Base-by-base conservation (phyloP, 1,140 invertebrate species). In the Hormaphis cornu region DNA sequence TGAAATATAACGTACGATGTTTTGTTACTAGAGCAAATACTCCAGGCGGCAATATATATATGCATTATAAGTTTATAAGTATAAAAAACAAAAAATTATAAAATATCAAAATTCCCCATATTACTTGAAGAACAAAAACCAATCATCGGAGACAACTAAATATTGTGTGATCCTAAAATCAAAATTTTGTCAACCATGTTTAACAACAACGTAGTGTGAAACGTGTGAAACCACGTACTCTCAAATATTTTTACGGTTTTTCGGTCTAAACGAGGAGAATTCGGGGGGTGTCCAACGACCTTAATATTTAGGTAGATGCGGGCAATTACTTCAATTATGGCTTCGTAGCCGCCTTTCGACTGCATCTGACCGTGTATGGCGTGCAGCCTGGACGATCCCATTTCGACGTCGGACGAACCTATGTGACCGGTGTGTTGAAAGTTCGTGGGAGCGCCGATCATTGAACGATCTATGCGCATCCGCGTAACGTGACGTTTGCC, bases 341-440 rank as follows among this genome's bases (percentile, higher is more conserved):
- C 84, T 74, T 92, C 89, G 76, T 91, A 91, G 70, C 89, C 89
- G 44, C 90, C 89, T 81, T 93, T 93, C 76, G 88, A 89, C 76
- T 90, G 87, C 89, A 93, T 91, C 77, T 92, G 89, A 61, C 85
- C 87, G 78, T 91, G 89, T 71, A 92, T 85, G 48, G 86, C 85
- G 72, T 85, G 84, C 63, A 91, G 81, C 73, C 89, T 82, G 48
- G 87, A 85, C 69, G 83, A 85, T 2, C 84, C 86, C 78, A 88
- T 83, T 74, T 89, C 87, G 54, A 89, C 82, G 77, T 95, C 92
- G 24, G 87, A 87, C n/a, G 89, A 90, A n/a, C 93, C 84, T 75
- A 91, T 88, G 76, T 93, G 90, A 61, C 86, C 90, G n/a, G 91
- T 93, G 76, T 95, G 93, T 71, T 89, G 86, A 77, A 95, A 95